Evolutionary conservation across 2,113 vertebrate genomes (phyloP), one percentile per base, ranked within the genome.

Genomic region (Pachypanchax playfairii): DNA sequence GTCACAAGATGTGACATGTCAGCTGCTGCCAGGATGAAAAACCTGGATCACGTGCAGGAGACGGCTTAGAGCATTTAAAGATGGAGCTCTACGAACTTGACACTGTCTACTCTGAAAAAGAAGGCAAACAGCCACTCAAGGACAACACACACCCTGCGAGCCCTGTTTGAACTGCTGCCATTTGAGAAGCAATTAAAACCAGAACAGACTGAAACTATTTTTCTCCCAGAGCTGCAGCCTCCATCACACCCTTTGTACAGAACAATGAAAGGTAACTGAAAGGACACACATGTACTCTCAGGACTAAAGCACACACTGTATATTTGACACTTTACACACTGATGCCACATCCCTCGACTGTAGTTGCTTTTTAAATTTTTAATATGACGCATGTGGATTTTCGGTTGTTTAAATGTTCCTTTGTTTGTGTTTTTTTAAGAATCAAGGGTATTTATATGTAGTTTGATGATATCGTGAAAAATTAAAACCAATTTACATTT

Each of bases 131-230:
- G 15, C 12, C 17, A 28, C 22, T 4, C 15, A 6, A 48, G 46
- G 26, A 26, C 25, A 48, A 28, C 2, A 28, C 46, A 28, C 25
- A n/a, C 46, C 24, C 7, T 28, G 26, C 6, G n/a, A n/a, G 10
- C 9, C 6, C 17, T 31, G 48, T 50, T 50, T 31, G 26, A 50
- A 50, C 17, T 12, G 17, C 48, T 31, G 26, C 48, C 26, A 50
- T 6, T 26, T 9, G 4, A 31, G 4, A 14, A 50, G 48, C 17
- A 20, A 31, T 31, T 50, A 50, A 41, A 41, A 41, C 15, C 38
- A 41, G 48, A 12, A 12, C 48, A 50, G 18, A 28, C 48, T 20
- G 48, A 50, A 29, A 50, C 48, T 31, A 20, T 50, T 50, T 50
- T 5, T 31, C 2, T 2, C 11, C 17, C 15, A 24, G 24, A 26